Percentiles rank a stretch among this genome's conserved stretches.
Evolutionary conservation across 2,888 invertebrate species (phyloP).

Genomic region (Baccha elongata): DNA sequence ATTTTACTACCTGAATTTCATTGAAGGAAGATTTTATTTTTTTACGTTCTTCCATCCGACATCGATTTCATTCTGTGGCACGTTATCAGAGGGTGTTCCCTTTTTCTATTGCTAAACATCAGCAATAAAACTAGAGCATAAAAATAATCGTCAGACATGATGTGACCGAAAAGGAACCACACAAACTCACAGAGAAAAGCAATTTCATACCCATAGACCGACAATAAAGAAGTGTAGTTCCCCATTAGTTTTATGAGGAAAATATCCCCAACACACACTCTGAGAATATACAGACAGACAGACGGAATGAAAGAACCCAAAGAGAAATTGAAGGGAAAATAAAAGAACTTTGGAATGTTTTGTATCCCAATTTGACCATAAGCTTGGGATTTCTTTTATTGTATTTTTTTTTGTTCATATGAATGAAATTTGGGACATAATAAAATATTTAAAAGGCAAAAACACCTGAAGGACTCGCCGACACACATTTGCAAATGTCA

Average conservation of each 20-base stretch:
- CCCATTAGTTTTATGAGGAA: conserved; percentile 66
- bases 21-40: conserved; percentile 29
- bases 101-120: conserved; percentile 62
- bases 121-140: conserved; percentile 64
- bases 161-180: conserved; percentile 51
- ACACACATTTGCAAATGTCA: neutral
- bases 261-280: conserved; percentile 39
- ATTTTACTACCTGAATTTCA: conserved; percentile 66
- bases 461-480: conserved; percentile 65
- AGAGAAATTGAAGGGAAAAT: neutral
- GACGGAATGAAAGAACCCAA: neutral
- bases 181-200: conserved; percentile 43
- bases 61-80: conserved; percentile 26
- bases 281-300: neutral
- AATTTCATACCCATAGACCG: conserved; percentile 57
- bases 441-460: conserved; percentile 66
- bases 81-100: conserved; percentile 44
- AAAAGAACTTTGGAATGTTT: conserved; percentile 34
- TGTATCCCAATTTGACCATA: conserved; percentile 53
- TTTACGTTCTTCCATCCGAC: neutral
- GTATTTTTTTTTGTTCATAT: conserved; percentile 39
- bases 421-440: conserved; percentile 60
- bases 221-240: conserved; percentile 67
- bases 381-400: conserved; percentile 35
- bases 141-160: conserved; percentile 68